Evolutionary conservation across 2,888 invertebrate genomes (phyloP), one percentile per base, ranked within the genome.

Genomic region (Aleiodes testaceus): DNA sequence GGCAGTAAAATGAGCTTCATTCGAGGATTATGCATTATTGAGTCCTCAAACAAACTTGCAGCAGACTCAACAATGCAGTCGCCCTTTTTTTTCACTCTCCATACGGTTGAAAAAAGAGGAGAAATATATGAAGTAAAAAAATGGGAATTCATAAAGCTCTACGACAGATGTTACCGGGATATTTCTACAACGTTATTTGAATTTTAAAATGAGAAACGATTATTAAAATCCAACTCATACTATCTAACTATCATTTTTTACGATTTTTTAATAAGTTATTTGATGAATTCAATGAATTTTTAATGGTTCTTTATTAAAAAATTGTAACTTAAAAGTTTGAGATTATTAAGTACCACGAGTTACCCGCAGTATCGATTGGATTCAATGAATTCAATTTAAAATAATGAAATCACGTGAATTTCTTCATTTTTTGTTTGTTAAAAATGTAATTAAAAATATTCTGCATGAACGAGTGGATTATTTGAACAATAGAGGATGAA

Each of bases 181-280:
- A 66, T 50, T 44, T 22, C 61, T 36, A n/a, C 22, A 26, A 66
- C 64, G 73, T 77, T 72, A 79, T 85, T 83, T 85, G 84, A 81
- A 85, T 81, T 83, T 80, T 81, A 82, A 83, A 80, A 72, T 72
- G 74, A 69, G 9, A 36, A 36, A 72, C 72, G 70, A 80, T 82
- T 84, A 83, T 84, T 82, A 83, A 80, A 84, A 78, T 73, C 70
- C 69, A 20, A 55, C 53, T 61, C 52, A 52, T 36, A n/a, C 30
- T 20, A 30, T 26, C 49, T 66, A 66, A 18, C 22, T 11, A 36
- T 36, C 9, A 22, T 52, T 12, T 22, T 26, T 53, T 53, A 22
- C 30, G 26, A 14, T 22, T 18, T 45, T n/a, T 14, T 14, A 36
- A 36, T 36, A 36, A 36, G 36, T 36, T 9, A 36, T 36, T 36